Conservation (phyloP, 2,888 invertebrate species). For the Tubulanus polymorphus region DNA sequence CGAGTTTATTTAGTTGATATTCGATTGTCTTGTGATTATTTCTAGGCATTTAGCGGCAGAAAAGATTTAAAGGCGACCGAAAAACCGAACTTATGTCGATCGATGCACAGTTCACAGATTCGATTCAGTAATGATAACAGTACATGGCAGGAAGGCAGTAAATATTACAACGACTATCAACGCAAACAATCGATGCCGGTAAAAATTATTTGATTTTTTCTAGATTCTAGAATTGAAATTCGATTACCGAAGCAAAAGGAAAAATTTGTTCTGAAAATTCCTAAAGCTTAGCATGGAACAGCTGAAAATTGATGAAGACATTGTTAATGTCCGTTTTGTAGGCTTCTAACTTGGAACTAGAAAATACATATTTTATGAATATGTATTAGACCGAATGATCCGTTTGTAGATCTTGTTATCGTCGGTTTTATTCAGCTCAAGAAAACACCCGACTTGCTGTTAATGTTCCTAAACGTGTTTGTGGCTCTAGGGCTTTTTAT, state of each 20-base stretch:
- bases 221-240: background rate
- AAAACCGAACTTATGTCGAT: constrained; percentile 28
- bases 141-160: constrained; percentile 25
- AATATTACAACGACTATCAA: constrained; percentile 29
- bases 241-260: background rate
- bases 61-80: constrained; percentile 29
- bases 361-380: too few relatives aligned
- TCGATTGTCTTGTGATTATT: background rate
- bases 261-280: too few relatives aligned
- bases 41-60: constrained; percentile 39
- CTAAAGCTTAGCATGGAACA: too few relatives aligned
- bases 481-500: too few relatives aligned
- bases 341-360: too few relatives aligned
- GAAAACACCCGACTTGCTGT: too few relatives aligned
- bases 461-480: too few relatives aligned
- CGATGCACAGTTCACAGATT: constrained; percentile 39
- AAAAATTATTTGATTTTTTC: constrained; percentile 19
- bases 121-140: constrained; percentile 20
- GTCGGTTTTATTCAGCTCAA: too few relatives aligned
- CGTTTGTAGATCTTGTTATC: too few relatives aligned
- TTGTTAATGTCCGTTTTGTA: too few relatives aligned
- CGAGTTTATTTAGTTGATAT: background rate
- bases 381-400: too few relatives aligned
- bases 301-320: too few relatives aligned
- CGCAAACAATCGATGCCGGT: constrained; percentile 37